A percentile compares a stretch with the other conserved stretches of the same genome.
These are phyloP conservation scores for Stegodyphus mimosarum DNA, from an alignment of 1,140 invertebrate species.

Conservation along the genomic window DNA sequence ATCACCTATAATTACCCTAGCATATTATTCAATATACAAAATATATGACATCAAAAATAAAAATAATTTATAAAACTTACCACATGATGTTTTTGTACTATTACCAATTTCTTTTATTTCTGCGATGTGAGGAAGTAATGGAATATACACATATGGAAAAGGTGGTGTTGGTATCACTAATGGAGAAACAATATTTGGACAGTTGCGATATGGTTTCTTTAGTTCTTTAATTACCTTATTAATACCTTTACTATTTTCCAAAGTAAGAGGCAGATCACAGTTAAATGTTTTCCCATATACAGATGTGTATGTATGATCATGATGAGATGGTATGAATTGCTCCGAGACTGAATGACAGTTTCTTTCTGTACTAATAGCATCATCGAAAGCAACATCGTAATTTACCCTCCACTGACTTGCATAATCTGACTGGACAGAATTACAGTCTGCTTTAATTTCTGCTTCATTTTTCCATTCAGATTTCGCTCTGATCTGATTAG, in stretches of 20 bases:
- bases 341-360: neutral
- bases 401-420: neutral
- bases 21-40: neutral
- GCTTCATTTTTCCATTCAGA: neutral
- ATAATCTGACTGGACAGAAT: neutral
- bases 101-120: slow-evolving; percentile 38
- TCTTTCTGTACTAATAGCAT: neutral
- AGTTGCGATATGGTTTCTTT: neutral
- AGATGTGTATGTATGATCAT: slow-evolving; percentile 55
- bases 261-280: slow-evolving; percentile 7
- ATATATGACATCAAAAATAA: neutral
- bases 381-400: slow-evolving; percentile 8
- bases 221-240: neutral
- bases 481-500: neutral
- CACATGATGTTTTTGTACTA: neutral
- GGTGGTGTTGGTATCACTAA: slow-evolving; percentile 53
- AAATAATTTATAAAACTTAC: slow-evolving; percentile 1
- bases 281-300: slow-evolving; percentile 30
- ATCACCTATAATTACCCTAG: too few relatives aligned
- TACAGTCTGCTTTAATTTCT: neutral
- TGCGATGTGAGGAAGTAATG: slow-evolving; percentile 52
- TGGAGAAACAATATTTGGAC: neutral
- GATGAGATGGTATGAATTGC: neutral
- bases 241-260: slow-evolving; percentile 8
- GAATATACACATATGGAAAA: slow-evolving; percentile 57